Base-by-base conservation (phyloP, 1,140 invertebrate genomes). In the Ceratosolen solmsi region DNA sequence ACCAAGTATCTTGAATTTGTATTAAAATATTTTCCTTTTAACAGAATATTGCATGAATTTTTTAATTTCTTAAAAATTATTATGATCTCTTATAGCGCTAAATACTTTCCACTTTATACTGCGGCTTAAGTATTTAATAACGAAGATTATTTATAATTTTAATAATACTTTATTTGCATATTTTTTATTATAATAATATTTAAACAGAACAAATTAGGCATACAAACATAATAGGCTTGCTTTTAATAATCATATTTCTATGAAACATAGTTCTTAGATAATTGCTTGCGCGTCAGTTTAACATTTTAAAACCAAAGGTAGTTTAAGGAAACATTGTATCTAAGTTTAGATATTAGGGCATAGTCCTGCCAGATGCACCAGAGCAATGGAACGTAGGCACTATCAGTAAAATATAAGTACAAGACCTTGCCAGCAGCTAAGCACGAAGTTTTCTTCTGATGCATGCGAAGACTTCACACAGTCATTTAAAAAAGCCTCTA, bases 401-500 rank as follows among this genome's bases (percentile, higher is more conserved):
- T 72, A 38, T 4, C 15, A n/a, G 63, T 65, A 38, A 68, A 36
- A 36, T 38, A 0, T 38, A 68, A 68, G 20, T 38, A 38, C 33
- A 30, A 49, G 74, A 49, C n/a, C 1, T 22, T 60, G 11, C 27
- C 17, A 38, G 46, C 30, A 38, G 33, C 13, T 78, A 54, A 79
- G 78, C 41, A 33, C 51, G 20, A 72, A 60, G 2, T 65, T 49
- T 78, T 78, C 25, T 30, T 25, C 20, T 9, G 27, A 58, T 25
- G 41, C 11, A 51, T 49, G 9, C 13, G 11, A 33, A 77, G 22
- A 77, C 56, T 22, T 49, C 27, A 0, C 46, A 4, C 22, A 36
- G 58, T n/a, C 2, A 20, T 68, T 68, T 15, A 71, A 79, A 63
- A 73, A 73, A 80, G 9, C 70, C 68, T 49, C 68, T 49, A 25